phyloP scores from a whole-genome alignment of 2,113 vertebrate genomes.

The Scortum barcoo region DNA sequence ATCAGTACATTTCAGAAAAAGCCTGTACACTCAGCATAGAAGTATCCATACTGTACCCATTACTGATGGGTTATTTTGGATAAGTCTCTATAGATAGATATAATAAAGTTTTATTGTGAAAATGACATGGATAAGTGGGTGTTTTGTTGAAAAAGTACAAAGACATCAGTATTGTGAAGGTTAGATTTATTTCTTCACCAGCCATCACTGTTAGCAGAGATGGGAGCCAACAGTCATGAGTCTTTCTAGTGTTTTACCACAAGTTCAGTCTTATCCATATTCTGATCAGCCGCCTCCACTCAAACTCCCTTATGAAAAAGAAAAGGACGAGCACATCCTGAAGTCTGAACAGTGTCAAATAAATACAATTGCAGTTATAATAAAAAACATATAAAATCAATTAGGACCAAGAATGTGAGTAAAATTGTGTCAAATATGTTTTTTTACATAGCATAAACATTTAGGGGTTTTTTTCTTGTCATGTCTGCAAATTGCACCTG shows the following conservation, averaged over 20 bases:
- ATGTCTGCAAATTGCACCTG: constrained; percentile 73
- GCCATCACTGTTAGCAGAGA: constrained; percentile 44
- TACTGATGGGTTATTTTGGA: too few species aligned
- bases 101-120: not conserved
- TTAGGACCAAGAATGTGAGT: constrained; percentile 52
- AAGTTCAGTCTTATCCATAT: constrained; percentile 27
- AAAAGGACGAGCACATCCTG: constrained; percentile 41
- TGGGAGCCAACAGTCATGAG: constrained; percentile 32
- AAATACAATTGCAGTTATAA: constrained; percentile 73
- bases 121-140: not conserved
- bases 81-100: not conserved
- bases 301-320: constrained; percentile 41
- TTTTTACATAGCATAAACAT: constrained; percentile 45
- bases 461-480: constrained; percentile 23
- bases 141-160: not conserved
- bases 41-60: not conserved
- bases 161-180: constrained; percentile 37
- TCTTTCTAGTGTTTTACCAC: constrained; percentile 40
- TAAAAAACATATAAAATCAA: constrained; percentile 67
- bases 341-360: constrained; percentile 68
- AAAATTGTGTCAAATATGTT: constrained; percentile 50
- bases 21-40: not conserved
- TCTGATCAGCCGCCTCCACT: constrained; percentile 30
- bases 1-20: not conserved
- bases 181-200: constrained; percentile 74